A percentile compares a stretch with the other conserved stretches of the same genome.
Evolutionary conservation across 2,888 invertebrate genomes (phyloP).

Genomic region (Drosophila prostipennis): DNA sequence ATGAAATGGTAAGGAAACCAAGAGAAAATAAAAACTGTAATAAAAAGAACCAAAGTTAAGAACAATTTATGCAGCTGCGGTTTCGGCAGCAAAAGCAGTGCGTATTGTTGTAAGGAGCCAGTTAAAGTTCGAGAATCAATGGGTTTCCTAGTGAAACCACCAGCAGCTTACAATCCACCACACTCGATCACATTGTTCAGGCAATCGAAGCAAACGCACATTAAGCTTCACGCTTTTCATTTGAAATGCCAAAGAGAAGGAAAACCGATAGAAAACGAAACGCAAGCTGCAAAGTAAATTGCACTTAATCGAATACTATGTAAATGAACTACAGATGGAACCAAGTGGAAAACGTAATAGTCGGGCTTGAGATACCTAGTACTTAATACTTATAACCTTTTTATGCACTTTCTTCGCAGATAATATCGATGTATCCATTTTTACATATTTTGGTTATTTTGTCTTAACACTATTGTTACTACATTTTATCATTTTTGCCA

Average conservation of each 20-base stretch:
- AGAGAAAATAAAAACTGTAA: background rate
- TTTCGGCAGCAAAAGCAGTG: background rate
- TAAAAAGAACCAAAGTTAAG: too few relatives aligned
- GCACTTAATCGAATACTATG: conserved; percentile 66
- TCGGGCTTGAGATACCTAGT: background rate
- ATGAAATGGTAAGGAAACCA: too few relatives aligned
- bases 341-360: background rate
- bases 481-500: too few relatives aligned
- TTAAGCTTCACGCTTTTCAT: conserved; percentile 37
- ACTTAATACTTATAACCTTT: background rate
- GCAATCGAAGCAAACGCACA: conserved; percentile 40
- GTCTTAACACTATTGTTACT: too few relatives aligned
- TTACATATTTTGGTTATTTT: too few relatives aligned
- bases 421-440: too few relatives aligned
- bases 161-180: conserved; percentile 6
- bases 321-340: conserved; percentile 41
- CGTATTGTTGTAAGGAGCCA: conserved; percentile 18
- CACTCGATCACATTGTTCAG: conserved; percentile 18
- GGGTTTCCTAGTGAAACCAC: conserved; percentile 18
- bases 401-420: too few relatives aligned
- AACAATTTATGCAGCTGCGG: conserved; percentile 4
- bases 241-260: conserved; percentile 15
- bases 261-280: conserved; percentile 1
- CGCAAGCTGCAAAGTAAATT: conserved; percentile 15
- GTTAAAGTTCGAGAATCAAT: conserved; percentile 36